phyloP scores from a whole-genome alignment of 2,113 vertebrate genomes.

The Fukomys damarensis region DNA sequence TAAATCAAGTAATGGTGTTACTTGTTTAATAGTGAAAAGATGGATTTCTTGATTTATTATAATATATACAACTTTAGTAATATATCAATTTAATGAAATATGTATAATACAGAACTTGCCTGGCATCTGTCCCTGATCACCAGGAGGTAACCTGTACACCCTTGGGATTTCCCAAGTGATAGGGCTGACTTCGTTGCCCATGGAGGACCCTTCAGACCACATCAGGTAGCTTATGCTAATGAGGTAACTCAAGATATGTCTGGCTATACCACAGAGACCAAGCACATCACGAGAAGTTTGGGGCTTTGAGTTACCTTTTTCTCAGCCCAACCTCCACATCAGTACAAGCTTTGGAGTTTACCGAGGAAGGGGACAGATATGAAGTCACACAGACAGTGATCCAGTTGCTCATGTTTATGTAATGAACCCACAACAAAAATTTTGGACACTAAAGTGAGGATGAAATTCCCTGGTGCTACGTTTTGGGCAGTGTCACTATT shows the following conservation, averaged over 20 bases:
- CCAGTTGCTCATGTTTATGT: background rate
- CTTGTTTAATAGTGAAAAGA: background rate
- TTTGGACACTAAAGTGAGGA: background rate
- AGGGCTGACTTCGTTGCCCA: background rate
- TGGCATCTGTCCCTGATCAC: background rate
- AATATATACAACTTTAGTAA: constrained; percentile 29
- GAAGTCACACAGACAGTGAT: background rate
- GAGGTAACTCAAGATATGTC: background rate
- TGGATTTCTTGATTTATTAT: constrained; percentile 24
- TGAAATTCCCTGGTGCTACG: background rate
- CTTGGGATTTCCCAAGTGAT: background rate
- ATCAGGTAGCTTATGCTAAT: background rate
- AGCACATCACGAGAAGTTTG: background rate
- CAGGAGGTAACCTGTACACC: background rate
- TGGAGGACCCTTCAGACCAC: background rate
- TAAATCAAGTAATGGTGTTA: constrained; percentile 53
- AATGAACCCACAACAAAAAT: constrained; percentile 13
- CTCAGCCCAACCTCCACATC: background rate
- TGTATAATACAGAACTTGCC: background rate
- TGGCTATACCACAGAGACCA: background rate
- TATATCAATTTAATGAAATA: background rate
- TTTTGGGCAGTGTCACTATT: background rate
- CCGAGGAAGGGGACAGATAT: background rate
- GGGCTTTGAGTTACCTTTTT: background rate
- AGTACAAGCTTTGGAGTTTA: background rate